Conservation (phyloP, 2,797 vertebrate species). For the Potorous gilbertii region DNA sequence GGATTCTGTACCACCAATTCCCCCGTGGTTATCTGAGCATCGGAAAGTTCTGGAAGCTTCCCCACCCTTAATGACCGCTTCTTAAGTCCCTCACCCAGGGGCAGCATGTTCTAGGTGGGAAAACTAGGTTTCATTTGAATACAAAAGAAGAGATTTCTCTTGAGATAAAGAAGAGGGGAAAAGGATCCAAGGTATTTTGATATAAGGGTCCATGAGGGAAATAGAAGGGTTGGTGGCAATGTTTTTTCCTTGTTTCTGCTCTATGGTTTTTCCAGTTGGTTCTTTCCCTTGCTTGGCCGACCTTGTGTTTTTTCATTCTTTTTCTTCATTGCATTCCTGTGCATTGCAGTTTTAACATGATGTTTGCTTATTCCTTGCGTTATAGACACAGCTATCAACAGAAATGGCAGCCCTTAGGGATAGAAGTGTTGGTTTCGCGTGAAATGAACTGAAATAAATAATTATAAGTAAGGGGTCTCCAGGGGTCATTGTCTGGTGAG, state of each 20-base stretch:
- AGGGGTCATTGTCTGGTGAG: background rate
- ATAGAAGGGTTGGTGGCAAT: background rate
- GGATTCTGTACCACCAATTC: background rate
- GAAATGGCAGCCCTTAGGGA: background rate
- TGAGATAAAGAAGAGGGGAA: background rate
- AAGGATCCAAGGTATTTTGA: background rate
- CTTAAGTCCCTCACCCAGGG: conserved; percentile 10
- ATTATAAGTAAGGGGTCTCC: background rate
- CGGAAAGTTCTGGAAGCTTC: background rate
- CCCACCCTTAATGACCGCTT: background rate
- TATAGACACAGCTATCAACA: background rate
- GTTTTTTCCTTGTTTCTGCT: background rate
- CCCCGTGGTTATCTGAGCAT: background rate
- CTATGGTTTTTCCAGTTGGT: background rate
- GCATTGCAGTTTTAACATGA: background rate
- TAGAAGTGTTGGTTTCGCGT: background rate
- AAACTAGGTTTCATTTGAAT: conserved; percentile 44
- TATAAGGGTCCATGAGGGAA: background rate
- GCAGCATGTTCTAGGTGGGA: background rate
- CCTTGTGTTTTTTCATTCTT: background rate
- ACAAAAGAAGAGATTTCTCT: conserved; percentile 9
- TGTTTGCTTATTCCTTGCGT: background rate
- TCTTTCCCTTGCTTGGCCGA: background rate
- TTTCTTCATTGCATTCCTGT: background rate
- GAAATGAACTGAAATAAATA: background rate